Conservation (phyloP, 2,888 invertebrate genomes). For the Leucophora obtusa region DNA sequence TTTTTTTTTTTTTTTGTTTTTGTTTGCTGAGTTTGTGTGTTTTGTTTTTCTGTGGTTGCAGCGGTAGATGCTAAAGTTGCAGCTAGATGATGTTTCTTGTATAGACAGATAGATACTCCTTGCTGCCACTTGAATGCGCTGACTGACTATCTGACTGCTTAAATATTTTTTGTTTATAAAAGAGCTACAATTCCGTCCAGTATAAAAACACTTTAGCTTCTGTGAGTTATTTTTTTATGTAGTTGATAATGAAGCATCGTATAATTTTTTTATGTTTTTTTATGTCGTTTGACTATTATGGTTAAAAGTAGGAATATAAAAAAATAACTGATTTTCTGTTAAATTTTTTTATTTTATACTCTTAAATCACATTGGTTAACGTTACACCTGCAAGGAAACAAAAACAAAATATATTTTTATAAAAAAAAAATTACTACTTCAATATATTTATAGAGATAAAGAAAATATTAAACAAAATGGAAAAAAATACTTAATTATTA, state of each 20-base stretch:
- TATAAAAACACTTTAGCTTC: slow-evolving; percentile 29
- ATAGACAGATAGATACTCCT: background rate
- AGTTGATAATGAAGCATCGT: slow-evolving; percentile 36
- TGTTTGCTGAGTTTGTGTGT: background rate
- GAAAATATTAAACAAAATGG: background rate
- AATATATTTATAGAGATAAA: background rate
- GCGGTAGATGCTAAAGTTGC: background rate
- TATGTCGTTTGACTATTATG: slow-evolving; percentile 33
- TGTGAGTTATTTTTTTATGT: slow-evolving; percentile 24
- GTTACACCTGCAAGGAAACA: slow-evolving; percentile 51
- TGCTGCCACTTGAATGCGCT: background rate
- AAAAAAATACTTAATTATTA: background rate
- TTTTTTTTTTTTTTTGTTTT: too few relatives aligned
- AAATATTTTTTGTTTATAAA: background rate
- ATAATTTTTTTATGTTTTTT: slow-evolving; percentile 8
- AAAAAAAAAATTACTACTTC: background rate
- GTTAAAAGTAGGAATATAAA: slow-evolving; percentile 7
- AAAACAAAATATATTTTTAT: background rate
- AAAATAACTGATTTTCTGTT: slow-evolving; percentile 27
- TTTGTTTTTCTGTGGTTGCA: background rate
- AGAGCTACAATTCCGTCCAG: slow-evolving; percentile 12
- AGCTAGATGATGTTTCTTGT: background rate
- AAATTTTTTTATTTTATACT: slow-evolving; percentile 23
- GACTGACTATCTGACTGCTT: background rate
- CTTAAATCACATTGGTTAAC: slow-evolving; percentile 38